phyloP scores from a whole-genome alignment of 2,797 vertebrate species.

The Melanotaenia maccullochi region DNA sequence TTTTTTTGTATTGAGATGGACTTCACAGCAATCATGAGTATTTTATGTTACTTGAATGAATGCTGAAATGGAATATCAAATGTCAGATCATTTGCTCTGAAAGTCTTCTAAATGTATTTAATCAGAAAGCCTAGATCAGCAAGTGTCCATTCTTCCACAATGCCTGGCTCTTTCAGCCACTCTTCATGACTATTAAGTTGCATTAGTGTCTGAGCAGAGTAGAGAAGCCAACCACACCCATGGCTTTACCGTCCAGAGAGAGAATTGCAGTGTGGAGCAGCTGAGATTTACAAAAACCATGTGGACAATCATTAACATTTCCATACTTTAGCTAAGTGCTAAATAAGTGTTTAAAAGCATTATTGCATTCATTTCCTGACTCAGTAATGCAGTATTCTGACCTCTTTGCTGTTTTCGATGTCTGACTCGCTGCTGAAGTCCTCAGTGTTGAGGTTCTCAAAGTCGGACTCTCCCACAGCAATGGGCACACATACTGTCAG shows the following conservation, averaged over 20 bases:
- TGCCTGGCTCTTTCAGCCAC: conserved; percentile 19
- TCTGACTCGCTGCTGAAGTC: conserved; percentile 98
- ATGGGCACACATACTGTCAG: conserved; percentile 96
- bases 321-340: not conserved
- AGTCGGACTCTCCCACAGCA: conserved; percentile 96
- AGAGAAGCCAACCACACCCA: conserved; percentile 41
- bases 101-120: conserved; percentile 65
- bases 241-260: conserved; percentile 19
- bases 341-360: not conserved
- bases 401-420: conserved; percentile 97
- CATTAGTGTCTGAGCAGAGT: conserved; percentile 35
- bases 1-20: conserved; percentile 15
- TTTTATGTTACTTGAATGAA: conserved; percentile 30
- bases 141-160: conserved; percentile 44
- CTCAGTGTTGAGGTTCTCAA: conserved; percentile 97
- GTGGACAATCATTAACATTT: not conserved
- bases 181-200: conserved; percentile 30
- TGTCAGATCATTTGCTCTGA: conserved; percentile 47
- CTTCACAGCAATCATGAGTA: conserved; percentile 16
- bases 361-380: not conserved
- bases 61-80: conserved; percentile 57
- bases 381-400: conserved; percentile 61
- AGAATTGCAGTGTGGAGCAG: conserved; percentile 3
- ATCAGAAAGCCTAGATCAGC: conserved; percentile 37
- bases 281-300: conserved; percentile 13